A percentile compares a stretch with the other conserved stretches of the same genome.
These are phyloP conservation scores for Tetramorium alpestre DNA, from an alignment of 1,140 invertebrate genomes.

Conservation along the genomic window DNA sequence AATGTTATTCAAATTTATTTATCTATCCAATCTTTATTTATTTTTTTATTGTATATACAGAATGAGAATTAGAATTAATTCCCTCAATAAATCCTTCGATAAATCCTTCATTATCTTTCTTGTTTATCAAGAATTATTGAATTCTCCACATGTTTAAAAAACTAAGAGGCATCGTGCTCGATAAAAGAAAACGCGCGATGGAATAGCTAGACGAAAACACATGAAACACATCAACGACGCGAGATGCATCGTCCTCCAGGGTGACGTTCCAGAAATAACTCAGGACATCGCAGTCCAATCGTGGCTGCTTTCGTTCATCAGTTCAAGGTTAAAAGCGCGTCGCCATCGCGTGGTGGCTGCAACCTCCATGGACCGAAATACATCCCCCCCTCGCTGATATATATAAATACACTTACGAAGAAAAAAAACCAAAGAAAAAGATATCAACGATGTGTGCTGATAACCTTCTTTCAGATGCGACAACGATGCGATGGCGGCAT, in stretches of 20 bases:
- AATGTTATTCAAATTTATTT: background rate
- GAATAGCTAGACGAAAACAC: conserved; percentile 57
- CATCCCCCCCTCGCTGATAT: conserved; percentile 64
- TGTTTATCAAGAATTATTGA: background rate
- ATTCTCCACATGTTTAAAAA: background rate
- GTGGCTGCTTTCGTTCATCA: conserved; percentile 75
- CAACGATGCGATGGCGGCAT: conserved; percentile 7
- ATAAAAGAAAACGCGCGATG: background rate
- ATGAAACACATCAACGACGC: conserved; percentile 49
- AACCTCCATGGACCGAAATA: conserved; percentile 76
- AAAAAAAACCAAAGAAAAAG: conserved; percentile 19
- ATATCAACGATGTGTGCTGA: conserved; percentile 64
- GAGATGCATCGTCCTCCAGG: conserved; percentile 64
- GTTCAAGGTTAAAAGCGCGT: conserved; percentile 81
- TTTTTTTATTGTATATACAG: background rate
- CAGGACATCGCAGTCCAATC: conserved; percentile 68
- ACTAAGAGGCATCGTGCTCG: background rate
- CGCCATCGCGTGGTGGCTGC: conserved; percentile 67
- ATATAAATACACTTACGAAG: conserved; percentile 74
- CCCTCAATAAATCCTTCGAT: background rate
- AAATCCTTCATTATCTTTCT: conserved; percentile 8
- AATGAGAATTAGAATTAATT: background rate
- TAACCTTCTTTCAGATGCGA: conserved; percentile 73
- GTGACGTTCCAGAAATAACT: conserved; percentile 76
- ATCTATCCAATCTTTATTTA: background rate